Evolutionary conservation across 2,797 vertebrate species (phyloP), one percentile per base, ranked within the genome.

Genomic region (Paramormyrops hopkinsi): DNA sequence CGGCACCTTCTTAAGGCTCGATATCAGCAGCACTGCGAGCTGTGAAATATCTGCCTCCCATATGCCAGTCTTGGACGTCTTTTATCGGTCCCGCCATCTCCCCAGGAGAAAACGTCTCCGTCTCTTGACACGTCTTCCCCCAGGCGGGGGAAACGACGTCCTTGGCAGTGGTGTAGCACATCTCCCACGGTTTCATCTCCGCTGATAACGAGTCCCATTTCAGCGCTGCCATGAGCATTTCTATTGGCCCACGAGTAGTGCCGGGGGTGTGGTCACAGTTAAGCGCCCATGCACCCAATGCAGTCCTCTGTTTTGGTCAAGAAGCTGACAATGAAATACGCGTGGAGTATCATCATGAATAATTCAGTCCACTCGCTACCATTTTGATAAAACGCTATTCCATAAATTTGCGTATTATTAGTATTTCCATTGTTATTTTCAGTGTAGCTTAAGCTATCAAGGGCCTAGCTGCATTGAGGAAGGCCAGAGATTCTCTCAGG

Each of bases 81-180:
- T 59, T 87, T 56, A 54, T 86, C 51, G n/a, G 53, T 59, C 51
- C 53, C 6, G 37, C 33, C 86, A 87, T 56, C 82, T 85, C 51
- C 25, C 29, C 86, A 59, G 53, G 86, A 87, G 53, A 87, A 87
- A 87, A 54, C 29, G 53, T 87, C 86, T 59, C 33, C 86, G 22
- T 87, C 86, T 44, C 53, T 12, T 87, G 86, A 56, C 51, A 59
- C 37, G 53, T 87, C 25, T 54, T 22, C 86, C 86, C 19, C 33
- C 53, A 51, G 22, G 17, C 33, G 25, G 86, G 51, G 86, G 46
- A 14, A 87, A 59, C 86, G 86, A 11, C 33, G 17, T 53, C 37
- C 17, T 29, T 11, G 33, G 51, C 53, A 19, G 41, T 7, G 29
- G 5, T 19, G 51, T 41, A 7, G 48, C 22, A 33, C 83, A 53